Evolutionary conservation across 2,113 vertebrate genomes (phyloP), one percentile per base, ranked within the genome.

Genomic region (Hippopotamus amphibius): DNA sequence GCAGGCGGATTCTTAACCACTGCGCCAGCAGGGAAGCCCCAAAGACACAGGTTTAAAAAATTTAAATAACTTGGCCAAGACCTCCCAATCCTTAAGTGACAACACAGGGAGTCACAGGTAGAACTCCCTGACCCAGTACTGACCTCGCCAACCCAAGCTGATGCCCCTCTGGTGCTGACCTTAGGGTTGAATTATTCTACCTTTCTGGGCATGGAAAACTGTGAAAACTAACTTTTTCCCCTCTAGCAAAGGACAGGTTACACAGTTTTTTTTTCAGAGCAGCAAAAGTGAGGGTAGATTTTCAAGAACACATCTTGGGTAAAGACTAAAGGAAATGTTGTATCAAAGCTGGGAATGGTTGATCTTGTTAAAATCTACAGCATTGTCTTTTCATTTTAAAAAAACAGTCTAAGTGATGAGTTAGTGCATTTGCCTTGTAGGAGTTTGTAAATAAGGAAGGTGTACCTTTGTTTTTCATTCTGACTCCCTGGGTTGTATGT

Each of bases 131-230:
- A 13, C 28, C 72, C 37, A 3, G 28, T 13, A 46, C 30, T 1
- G 5, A 50, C 50, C 33, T 53, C 6, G 14, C 65, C 71, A 28
- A 6, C 16, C 24, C 3, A 0, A 28, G 30, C 33, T 0, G 17
- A 55, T 3, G 1, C 4, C 13, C 11, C 12, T 76, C 43, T 22
- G 28, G 14, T 1, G 0, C 9, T 17, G 8, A 53, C 59, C 14
- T 26, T 57, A 0, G 0, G 5, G 3, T 4, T 72, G 33, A 48
- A 80, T 91, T 4, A 4, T 16, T 28, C 50, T 28, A 5, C 69
- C 26, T 0, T 50, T 65, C 48, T 24, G 69, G 30, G 2, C 30
- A 2, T 1, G 13, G 48, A 13, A 30, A 55, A 26, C 5, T 30
- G 26, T 26, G 81, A 71, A 59, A 79, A 59, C 7, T 6, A 46